These are phyloP conservation scores for Pantherophis vulpinus DNA, from an alignment of 2,797 vertebrate genomes.

Conservation along the genomic window DNA sequence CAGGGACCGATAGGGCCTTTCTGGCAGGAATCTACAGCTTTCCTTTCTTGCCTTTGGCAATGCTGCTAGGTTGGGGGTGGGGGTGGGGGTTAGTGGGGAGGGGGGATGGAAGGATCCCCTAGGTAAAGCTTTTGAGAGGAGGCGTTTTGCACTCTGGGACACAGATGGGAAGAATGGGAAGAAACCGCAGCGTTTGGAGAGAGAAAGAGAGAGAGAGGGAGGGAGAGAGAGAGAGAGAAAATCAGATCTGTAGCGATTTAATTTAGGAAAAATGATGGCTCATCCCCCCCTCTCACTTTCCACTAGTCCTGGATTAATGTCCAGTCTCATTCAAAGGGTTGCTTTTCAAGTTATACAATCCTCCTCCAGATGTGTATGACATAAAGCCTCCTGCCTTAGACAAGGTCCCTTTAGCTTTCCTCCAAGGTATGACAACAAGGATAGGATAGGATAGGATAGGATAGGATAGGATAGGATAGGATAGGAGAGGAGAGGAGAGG, in stretches of 20 bases:
- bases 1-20: no score
- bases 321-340: neutral
- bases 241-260: neutral
- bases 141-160: neutral
- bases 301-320: neutral
- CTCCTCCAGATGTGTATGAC: neutral
- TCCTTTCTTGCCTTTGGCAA: neutral
- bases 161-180: neutral
- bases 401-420: neutral
- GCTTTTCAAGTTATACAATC: neutral
- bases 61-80: no score
- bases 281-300: neutral
- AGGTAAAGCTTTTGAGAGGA: neutral
- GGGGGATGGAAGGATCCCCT: no score
- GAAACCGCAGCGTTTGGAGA: neutral
- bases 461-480: no score
- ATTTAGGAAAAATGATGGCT: neutral
- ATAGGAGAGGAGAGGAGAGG: no score
- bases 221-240: neutral
- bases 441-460: neutral
- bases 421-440: neutral
- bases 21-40: no score
- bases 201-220: neutral
- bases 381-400: neutral
- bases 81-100: accelerated